Conservation (phyloP, 2,888 invertebrate genomes). For the Pollenia angustigena region DNA sequence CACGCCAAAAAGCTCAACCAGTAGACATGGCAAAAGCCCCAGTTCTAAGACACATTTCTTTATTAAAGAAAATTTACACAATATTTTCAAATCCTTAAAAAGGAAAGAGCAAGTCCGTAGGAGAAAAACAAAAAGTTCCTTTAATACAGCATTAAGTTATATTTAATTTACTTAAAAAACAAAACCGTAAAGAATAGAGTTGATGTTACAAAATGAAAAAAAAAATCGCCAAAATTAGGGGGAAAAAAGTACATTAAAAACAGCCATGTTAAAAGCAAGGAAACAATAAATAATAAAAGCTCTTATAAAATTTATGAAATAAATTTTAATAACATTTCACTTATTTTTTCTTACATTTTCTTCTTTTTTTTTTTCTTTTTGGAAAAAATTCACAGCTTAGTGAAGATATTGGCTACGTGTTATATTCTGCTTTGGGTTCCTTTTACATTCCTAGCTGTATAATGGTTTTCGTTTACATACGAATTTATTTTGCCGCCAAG, state of each 20-base stretch:
- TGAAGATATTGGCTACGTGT: slow-evolving; percentile 98
- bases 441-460: slow-evolving; percentile 99
- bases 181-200: slow-evolving; percentile 28
- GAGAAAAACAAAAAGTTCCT: not conserved
- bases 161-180: slow-evolving; percentile 55
- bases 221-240: not conserved
- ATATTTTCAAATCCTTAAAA: not conserved
- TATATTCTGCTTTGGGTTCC: slow-evolving; percentile 98
- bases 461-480: slow-evolving; percentile 99
- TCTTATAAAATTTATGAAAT: slow-evolving; percentile 64
- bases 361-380: slow-evolving; percentile 14
- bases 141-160: slow-evolving; percentile 23
- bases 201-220: not conserved
- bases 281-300: slow-evolving; percentile 29
- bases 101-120: not conserved
- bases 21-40: not conserved
- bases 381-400: slow-evolving; percentile 89
- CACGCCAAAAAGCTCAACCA: slow-evolving; percentile 9
- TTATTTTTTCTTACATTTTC: slow-evolving; percentile 32
- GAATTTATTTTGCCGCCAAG: slow-evolving; percentile 98
- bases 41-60: not conserved
- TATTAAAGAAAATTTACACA: not conserved
- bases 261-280: not conserved
- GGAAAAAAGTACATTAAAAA: not conserved
- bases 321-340: slow-evolving; percentile 62